These are phyloP conservation scores for Blastobasis lacticolella DNA, from an alignment of 2,888 invertebrate genomes.

Conservation along the genomic window DNA sequence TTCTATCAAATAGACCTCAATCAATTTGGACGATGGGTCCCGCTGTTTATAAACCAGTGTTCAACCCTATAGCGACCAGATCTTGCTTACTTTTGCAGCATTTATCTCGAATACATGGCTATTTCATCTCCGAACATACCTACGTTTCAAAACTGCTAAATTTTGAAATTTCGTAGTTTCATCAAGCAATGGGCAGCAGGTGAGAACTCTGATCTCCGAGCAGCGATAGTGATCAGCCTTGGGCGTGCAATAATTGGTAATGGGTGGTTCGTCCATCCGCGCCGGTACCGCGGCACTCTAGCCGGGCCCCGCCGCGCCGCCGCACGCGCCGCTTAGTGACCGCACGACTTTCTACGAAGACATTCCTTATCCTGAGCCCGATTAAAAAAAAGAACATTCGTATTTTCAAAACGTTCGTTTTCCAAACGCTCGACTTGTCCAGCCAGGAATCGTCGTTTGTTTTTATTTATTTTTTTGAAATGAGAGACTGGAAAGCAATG, in stretches of 20 bases:
- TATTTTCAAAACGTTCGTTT: slow-evolving; percentile 9
- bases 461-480: slow-evolving; percentile 9
- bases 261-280: slow-evolving; percentile 27
- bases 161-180: too few species aligned
- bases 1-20: too few species aligned
- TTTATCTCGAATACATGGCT: too few species aligned
- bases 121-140: too few species aligned
- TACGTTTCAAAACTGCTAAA: too few species aligned
- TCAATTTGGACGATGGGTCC: too few species aligned
- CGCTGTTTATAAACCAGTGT: too few species aligned
- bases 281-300: slow-evolving; percentile 42
- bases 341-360: slow-evolving; percentile 57
- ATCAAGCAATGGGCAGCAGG: too few species aligned
- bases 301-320: slow-evolving; percentile 41
- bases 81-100: too few species aligned
- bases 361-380: slow-evolving; percentile 19
- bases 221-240: slow-evolving; percentile 1
- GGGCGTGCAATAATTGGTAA: slow-evolving; percentile 12
- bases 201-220: too few species aligned
- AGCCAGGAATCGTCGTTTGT: too few species aligned
- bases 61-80: too few species aligned
- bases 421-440: slow-evolving; percentile 9
- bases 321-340: slow-evolving; percentile 59
- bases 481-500: slow-evolving; percentile 16
- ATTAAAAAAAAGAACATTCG: not conserved